Conservation (phyloP, 1,140 invertebrate genomes). For the Cotesia glomerata region DNA sequence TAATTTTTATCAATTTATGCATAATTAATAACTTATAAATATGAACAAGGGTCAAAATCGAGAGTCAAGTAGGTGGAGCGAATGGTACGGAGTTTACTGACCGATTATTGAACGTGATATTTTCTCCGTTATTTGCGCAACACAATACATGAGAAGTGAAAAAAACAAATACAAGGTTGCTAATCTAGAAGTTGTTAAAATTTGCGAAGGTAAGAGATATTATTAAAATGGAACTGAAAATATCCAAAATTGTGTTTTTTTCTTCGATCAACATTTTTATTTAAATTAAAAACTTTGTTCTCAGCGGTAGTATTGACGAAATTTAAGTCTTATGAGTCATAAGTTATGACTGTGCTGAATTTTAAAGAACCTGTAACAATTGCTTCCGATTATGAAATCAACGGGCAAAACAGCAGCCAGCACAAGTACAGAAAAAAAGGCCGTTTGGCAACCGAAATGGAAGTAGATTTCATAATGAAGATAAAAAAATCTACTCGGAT, state of each 20-base stretch:
- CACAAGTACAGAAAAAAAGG: background rate
- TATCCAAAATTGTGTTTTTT: no score
- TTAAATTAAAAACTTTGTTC: background rate
- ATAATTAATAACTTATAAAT: background rate
- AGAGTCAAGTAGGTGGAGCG: background rate
- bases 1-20: background rate
- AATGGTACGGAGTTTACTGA: background rate
- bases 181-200: background rate
- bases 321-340: no score
- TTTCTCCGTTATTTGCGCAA: background rate
- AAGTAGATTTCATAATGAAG: no score
- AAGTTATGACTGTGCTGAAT: background rate
- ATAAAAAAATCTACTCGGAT: no score
- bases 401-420: background rate
- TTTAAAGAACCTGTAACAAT: background rate
- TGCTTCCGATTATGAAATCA: background rate
- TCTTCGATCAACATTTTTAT: no score
- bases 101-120: background rate
- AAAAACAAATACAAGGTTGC: background rate
- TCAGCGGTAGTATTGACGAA: background rate
- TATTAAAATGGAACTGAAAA: background rate
- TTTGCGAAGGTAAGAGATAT: background rate
- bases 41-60: background rate
- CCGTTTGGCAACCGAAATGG: no score
- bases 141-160: background rate